Evolutionary conservation across 1,140 invertebrate genomes (phyloP), one percentile per base, ranked within the genome.

Genomic region (Drosophila azteca): DNA sequence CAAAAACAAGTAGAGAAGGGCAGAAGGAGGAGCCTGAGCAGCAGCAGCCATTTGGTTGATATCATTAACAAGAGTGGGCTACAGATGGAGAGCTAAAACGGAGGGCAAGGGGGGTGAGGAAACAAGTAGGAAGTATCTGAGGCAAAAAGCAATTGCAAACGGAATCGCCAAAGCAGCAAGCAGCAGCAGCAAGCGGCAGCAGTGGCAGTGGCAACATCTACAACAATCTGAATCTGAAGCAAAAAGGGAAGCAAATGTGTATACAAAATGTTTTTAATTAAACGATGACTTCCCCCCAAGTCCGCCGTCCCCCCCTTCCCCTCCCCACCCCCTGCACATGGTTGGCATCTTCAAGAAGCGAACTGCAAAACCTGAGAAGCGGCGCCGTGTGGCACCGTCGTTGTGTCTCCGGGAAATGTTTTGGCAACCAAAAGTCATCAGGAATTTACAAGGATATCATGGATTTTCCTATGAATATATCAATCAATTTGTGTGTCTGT

Each of bases 231-330:
- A 59, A 75, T 63, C 43, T 70, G 44, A 59, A 39, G 2, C 22
- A 46, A 65, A 65, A 79, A 68, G 81, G 81, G 82, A 82, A 87
- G 82, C 78, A 87, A 82, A 87, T 87, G 82, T 88, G 83, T 88
- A 88, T 87, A 82, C 83, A 87, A 87, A 87, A 87, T 87, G 83
- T 87, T 87, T 87, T 87, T 87, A 87, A 87, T 87, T 87, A 88
- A 87, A 87, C 79, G 83, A 39, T 39, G 35, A 39, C 71, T 88
- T 78, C 75, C 81, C 79, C 82, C 70, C 57, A 43, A n/a, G n/a
- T n/a, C n/a, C n/a, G n/a, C n/a, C n/a, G 53, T 44, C 82, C 74
- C 48, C 46, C 17, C 17, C n/a, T n/a, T 20, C 17, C 17, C 17
- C 17, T 20, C 82, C 69, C 57, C 46, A 53, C 44, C 81, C 74